Conservation (phyloP, 2,797 vertebrate species). For the Coilia nasus region DNA sequence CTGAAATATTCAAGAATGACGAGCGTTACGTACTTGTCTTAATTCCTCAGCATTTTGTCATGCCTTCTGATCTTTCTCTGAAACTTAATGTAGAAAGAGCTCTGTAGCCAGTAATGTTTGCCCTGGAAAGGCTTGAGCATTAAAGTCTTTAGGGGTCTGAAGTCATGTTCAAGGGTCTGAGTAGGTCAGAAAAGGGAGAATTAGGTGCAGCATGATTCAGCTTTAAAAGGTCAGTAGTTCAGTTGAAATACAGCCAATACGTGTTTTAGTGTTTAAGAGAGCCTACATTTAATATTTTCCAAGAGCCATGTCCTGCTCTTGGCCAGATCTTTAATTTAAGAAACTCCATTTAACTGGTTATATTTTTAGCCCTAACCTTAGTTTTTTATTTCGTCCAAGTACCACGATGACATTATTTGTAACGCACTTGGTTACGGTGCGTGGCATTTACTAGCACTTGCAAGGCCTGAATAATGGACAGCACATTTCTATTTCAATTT, state of each 20-base stretch:
- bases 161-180: background rate
- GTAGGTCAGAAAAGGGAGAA: background rate
- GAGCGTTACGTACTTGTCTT: background rate
- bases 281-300: background rate
- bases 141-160: background rate
- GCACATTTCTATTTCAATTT: too few species aligned
- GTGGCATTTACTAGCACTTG: too few species aligned
- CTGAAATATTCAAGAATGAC: background rate
- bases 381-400: too few species aligned
- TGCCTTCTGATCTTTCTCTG: background rate
- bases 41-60: background rate
- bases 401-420: too few species aligned
- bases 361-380: background rate
- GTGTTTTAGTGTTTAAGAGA: background rate
- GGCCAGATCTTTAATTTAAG: background rate
- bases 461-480: too few species aligned
- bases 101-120: background rate
- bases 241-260: background rate
- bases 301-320: slow-evolving; percentile 3
- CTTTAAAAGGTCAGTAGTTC: background rate
- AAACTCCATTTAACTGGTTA: background rate
- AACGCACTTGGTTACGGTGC: background rate
- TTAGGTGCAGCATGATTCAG: background rate
- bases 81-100: background rate
- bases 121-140: background rate